Evolutionary conservation across 1,140 invertebrate genomes (phyloP).

Genomic region (Conus betulinus): DNA sequence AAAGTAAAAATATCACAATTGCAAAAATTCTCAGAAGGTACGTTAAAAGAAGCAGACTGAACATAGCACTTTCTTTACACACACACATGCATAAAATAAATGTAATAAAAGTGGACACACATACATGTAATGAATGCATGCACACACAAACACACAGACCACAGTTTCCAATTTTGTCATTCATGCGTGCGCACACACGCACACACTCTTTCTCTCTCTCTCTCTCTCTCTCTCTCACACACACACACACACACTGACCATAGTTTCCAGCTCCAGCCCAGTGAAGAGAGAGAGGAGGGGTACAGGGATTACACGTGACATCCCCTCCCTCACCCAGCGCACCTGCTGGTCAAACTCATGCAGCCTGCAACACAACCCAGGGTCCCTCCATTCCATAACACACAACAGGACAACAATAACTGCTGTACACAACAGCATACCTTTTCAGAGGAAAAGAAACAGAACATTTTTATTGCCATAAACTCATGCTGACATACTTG

Average conservation of each 20-base stretch:
- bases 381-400: too few species aligned
- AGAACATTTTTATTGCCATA: too few species aligned
- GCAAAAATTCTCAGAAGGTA: too few species aligned
- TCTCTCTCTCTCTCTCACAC: slow-evolving; percentile 81
- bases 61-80: not conserved
- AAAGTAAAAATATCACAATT: too few species aligned
- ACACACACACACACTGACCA: slow-evolving; percentile 81
- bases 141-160: not conserved
- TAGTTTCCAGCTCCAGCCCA: slow-evolving; percentile 93
- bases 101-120: not conserved
- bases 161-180: not conserved
- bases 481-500: too few species aligned
- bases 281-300: slow-evolving; percentile 94
- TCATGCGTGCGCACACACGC: not conserved
- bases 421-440: too few species aligned
- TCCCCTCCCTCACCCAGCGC: slow-evolving; percentile 91
- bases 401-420: too few species aligned
- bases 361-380: slow-evolving; percentile 79
- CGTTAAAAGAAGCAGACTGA: too few species aligned
- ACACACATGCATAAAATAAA: not conserved
- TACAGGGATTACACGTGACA: slow-evolving; percentile 94
- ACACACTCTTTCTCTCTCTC: too few species aligned
- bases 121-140: not conserved
- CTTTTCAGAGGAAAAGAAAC: too few species aligned
- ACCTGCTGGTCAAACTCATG: slow-evolving; percentile 96